Base-by-base conservation (phyloP, 2,113 vertebrate species). In the Tretioscincus oriximinensis region DNA sequence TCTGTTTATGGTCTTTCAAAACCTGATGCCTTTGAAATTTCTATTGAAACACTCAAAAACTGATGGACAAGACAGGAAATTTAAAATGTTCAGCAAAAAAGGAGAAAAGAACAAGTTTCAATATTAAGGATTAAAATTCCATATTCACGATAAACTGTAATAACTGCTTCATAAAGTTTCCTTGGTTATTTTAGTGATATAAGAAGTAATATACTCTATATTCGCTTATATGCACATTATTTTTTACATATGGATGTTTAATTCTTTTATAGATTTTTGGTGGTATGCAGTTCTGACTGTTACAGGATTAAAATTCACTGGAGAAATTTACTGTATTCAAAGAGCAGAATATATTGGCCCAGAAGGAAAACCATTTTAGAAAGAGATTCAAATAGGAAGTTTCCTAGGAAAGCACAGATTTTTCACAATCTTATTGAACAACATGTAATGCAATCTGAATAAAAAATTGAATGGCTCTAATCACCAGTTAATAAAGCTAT, bases 131-230 rank as follows among this genome's bases (percentile, higher is more conserved):
- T 68, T 68, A 31, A 68, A 77, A 24, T 77, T 68, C 35, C 65
- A 78, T 28, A 26, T 68, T 78, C 65, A 58, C 12, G 68, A 58
- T 35, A 58, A 68, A 68, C 28, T 35, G 47, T 49, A 26, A 12
- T 78, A 4, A 45, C 77, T 60, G 66, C 66, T 60, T 35, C 66
- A 69, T 78, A 78, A 78, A 78, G 24, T 70, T 70, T 24, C 31
- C 49, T 69, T 45, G 76, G 66, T 70, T 70, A 67, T 78, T 78
- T 78, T 70, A 78, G 66, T 41, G 31, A 78, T 60, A 70, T 45
- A 45, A 70, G 51, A 24, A 41, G 66, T 31, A 70, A 78, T 78
- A 60, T 2, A 41, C 24, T 60, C 66, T 70, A 60, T 70, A 70
- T 70, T 70, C 41, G 8, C 12, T 69, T 69, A 70, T 70, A 78